Percentiles rank a stretch among this genome's conserved stretches.
Conservation (phyloP, 1,140 invertebrate genomes). For the Adoxophyes honmai region DNA sequence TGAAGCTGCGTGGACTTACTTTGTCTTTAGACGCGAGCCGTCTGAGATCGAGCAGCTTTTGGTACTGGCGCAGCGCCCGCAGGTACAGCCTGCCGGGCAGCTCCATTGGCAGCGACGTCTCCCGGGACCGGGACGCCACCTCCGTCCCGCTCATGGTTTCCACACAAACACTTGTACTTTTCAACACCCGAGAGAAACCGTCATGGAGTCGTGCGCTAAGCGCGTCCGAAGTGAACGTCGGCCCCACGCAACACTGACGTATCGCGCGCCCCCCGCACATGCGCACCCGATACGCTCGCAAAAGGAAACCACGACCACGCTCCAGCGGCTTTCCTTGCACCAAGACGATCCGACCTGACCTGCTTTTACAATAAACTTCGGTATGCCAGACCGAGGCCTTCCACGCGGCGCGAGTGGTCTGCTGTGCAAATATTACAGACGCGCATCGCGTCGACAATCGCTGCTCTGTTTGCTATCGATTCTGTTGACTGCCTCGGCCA, state of each 20-base stretch:
- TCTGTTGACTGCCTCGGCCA: background rate
- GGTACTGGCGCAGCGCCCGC: conserved; percentile 79
- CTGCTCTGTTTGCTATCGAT: conserved; percentile 7
- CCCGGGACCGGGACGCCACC: conserved; percentile 50
- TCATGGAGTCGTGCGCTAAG: conserved; percentile 47
- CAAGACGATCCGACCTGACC: conserved; percentile 52
- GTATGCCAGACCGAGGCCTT: background rate
- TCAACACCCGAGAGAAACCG: conserved; percentile 40
- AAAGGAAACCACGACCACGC: conserved; percentile 63
- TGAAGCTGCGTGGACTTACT: conserved; percentile 47
- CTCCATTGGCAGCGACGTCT: conserved; percentile 72
- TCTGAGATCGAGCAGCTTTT: conserved; percentile 75
- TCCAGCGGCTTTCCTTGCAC: conserved; percentile 63
- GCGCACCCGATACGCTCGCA: conserved; percentile 54
- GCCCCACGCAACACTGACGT: conserved; percentile 64
- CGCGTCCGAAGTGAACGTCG: conserved; percentile 74
- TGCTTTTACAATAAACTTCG: conserved; percentile 55
- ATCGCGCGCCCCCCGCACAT: conserved; percentile 51
- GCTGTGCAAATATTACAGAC: background rate
- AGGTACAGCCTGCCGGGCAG: conserved; percentile 79
- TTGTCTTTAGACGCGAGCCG: conserved; percentile 67
- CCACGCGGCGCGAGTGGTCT: background rate
- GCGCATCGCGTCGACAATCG: background rate
- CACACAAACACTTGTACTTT: conserved; percentile 50
- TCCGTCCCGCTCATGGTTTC: conserved; percentile 59